phyloP scores from a whole-genome alignment of 2,797 vertebrate species.

The Fistularia commersonii region DNA sequence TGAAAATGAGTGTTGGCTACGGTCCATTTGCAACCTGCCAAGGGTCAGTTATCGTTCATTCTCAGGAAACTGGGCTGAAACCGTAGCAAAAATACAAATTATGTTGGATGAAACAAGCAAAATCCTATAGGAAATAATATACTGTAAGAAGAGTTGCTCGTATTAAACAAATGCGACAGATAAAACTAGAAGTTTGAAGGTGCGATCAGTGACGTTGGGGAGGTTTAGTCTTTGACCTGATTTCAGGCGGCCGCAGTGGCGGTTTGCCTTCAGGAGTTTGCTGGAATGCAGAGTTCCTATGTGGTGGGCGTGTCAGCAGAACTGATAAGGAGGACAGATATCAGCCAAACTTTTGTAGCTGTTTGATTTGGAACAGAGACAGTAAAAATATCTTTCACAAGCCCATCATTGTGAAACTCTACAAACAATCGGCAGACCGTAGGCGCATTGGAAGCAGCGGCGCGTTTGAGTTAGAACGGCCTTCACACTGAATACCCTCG shows the following conservation, averaged over 20 bases:
- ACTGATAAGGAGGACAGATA: constrained; percentile 55
- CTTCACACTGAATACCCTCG: background rate
- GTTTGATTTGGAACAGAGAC: constrained; percentile 33
- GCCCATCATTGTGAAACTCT: background rate
- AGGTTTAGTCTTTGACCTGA: constrained; percentile 23
- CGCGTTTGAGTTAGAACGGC: background rate
- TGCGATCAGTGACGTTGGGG: background rate
- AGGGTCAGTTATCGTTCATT: too few species aligned
- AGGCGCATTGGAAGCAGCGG: background rate
- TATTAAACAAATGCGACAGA: too few species aligned
- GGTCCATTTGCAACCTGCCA: too few species aligned
- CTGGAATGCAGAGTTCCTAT: constrained; percentile 49
- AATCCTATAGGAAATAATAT: too few species aligned
- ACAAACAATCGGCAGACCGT: background rate
- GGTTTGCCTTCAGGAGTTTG: constrained; percentile 13
- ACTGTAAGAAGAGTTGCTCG: too few species aligned
- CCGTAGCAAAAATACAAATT: too few species aligned
- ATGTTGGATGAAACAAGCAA: too few species aligned
- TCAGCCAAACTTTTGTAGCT: constrained; percentile 7
- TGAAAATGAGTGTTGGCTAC: too few species aligned
- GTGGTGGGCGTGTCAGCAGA: constrained; percentile 48
- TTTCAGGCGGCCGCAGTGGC: constrained; percentile 20
- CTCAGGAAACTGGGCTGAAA: too few species aligned
- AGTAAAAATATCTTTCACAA: constrained; percentile 6
- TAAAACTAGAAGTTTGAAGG: too few species aligned